Base-by-base conservation (phyloP, 2,888 invertebrate species). In the Harmothoe impar region DNA sequence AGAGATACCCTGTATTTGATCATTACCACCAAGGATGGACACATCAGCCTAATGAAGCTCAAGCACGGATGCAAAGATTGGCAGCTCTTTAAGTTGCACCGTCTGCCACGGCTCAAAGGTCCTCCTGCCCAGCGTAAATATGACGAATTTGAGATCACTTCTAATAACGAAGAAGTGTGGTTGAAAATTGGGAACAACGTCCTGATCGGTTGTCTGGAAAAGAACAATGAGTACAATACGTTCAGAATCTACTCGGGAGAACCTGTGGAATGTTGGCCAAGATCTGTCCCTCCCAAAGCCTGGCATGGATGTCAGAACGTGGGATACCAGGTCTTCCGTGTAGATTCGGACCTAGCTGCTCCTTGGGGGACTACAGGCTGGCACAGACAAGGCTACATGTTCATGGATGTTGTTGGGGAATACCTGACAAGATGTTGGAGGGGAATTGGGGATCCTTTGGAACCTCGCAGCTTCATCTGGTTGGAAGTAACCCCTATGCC, bases 391-490 rank as follows among this genome's bases (percentile, higher is more conserved):
- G 78, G 78, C 78, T 78, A 78, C 17, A 78, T 78, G 25, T 78
- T 20, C 78, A 78, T 78, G 33, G 20, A 78, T 17, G 78, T 78
- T n/a, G 33, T 78, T 1, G 78, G 33, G n/a, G 33, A 29, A 20
- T 78, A 78, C 35, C 33, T 78, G 31, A 33, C 33, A 29, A 78
- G 35, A 29, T 33, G 31, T 20, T 78, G 78, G 78, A n/a, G 35
- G 31, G 78, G 78, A 0, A 35, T 35, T n/a, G 78, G 78, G 1
- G 78, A 78, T 35, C 78, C 35, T 5, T 3, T 25, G 25, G 78
- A 78, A 35, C 31, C 78, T 78, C 33, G 20, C 78, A 78, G 78
- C 78, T 78, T 78, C n/a, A 25, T 78, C 25, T 78, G 78, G 78
- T 29, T 35, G 31, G 78, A 78, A 78, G 33, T 78, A 12, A 78